phyloP scores from a whole-genome alignment of 2,797 vertebrate species.

The Squalus acanthias region DNA sequence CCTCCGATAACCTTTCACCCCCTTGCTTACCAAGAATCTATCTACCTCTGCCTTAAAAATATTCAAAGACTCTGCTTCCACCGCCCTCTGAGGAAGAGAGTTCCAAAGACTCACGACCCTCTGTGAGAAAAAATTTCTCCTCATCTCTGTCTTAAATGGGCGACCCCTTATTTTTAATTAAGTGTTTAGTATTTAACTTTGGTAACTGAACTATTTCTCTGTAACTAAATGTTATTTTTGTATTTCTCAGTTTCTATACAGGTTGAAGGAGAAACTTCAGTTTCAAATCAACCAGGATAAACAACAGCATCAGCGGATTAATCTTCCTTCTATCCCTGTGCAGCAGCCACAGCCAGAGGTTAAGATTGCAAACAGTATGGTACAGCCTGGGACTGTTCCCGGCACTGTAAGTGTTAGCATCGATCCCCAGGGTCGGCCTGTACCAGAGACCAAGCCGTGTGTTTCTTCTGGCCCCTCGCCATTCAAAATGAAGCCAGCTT shows the following conservation, averaged over 20 bases:
- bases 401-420: conserved; percentile 61
- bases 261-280: conserved; percentile 81
- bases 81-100: no score
- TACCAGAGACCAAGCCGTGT: conserved; percentile 69
- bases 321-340: conserved; percentile 62
- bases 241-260: conserved; percentile 74
- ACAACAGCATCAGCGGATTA: conserved; percentile 68
- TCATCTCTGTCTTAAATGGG: no score
- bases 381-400: conserved; percentile 71
- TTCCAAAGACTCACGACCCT: no score
- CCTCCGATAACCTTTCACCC: no score
- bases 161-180: no score
- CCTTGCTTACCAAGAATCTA: no score
- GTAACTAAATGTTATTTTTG: not conserved
- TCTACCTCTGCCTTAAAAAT: no score
- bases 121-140: no score
- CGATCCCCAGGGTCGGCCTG: conserved; percentile 57
- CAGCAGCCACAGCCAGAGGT: conserved; percentile 58
- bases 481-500: conserved; percentile 90
- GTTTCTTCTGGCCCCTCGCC: conserved; percentile 72
- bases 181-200: not conserved
- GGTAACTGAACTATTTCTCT: not conserved
- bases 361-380: conserved; percentile 73
- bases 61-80: no score
- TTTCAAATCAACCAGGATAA: conserved; percentile 78